phyloP scores from a whole-genome alignment of 2,113 vertebrate genomes.

The Podarcis cretensis region DNA sequence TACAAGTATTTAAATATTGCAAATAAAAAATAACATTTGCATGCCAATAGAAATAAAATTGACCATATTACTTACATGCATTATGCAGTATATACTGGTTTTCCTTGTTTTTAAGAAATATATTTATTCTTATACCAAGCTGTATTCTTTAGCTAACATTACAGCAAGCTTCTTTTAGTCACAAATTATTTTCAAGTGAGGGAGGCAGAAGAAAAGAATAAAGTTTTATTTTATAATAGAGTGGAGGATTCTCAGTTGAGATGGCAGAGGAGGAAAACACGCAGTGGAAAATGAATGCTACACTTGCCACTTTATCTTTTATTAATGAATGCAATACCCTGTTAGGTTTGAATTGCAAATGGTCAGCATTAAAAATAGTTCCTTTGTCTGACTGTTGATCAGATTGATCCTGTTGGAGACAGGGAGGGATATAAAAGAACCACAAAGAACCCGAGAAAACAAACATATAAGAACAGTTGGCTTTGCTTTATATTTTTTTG shows the following conservation, averaged over 20 bases:
- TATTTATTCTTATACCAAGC: conserved; percentile 22
- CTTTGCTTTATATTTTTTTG: background rate
- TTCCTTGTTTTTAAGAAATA: background rate
- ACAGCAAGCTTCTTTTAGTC: conserved; percentile 20
- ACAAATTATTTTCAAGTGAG: background rate
- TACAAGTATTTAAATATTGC: conserved; percentile 1
- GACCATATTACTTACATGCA: background rate
- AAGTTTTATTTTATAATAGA: conserved; percentile 49
- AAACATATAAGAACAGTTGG: background rate
- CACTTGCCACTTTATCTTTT: conserved; percentile 62
- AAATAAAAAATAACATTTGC: conserved; percentile 22
- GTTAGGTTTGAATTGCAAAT: conserved; percentile 47
- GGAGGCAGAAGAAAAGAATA: background rate
- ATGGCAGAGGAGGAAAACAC: background rate
- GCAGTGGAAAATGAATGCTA: conserved; percentile 40
- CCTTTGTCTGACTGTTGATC: conserved; percentile 47
- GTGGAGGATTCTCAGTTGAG: conserved; percentile 44
- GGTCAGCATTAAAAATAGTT: conserved; percentile 57
- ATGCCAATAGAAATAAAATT: conserved; percentile 26
- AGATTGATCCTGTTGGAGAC: conserved; percentile 37
- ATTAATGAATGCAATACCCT: conserved; percentile 54
- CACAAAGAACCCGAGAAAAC: background rate
- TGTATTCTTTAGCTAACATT: background rate
- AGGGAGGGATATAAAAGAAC: conserved; percentile 13
- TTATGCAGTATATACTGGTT: background rate